Conservation (phyloP, 2,888 invertebrate species). For the Automeris io region DNA sequence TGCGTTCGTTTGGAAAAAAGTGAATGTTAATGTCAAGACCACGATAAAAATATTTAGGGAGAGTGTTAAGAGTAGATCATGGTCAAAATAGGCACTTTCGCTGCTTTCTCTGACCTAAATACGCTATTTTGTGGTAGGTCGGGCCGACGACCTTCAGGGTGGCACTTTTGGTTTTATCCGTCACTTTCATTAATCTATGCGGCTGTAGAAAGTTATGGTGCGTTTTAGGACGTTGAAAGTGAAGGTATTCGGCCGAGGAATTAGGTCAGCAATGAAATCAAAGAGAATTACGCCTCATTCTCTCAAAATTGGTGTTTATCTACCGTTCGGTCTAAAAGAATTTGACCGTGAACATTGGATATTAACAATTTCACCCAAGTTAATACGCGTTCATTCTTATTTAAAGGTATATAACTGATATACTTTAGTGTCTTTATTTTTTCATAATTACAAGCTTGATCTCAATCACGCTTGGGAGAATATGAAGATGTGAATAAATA, state of each 20-base stretch:
- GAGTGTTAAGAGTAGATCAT: slow-evolving; percentile 61
- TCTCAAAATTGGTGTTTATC: not conserved
- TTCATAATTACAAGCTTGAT: no score
- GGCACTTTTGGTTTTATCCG: slow-evolving; percentile 63
- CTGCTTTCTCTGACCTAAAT: slow-evolving; percentile 67
- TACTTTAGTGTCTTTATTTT: no score
- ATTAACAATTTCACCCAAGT: no score
- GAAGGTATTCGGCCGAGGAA: slow-evolving; percentile 18
- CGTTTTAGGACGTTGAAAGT: slow-evolving; percentile 39
- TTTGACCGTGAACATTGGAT: no score
- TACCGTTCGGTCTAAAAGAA: not conserved
- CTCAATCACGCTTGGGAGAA: no score
- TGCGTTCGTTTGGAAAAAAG: slow-evolving; percentile 26
- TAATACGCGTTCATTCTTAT: no score
- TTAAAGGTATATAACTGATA: no score
- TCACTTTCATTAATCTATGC: slow-evolving; percentile 59
- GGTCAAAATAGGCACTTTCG: slow-evolving; percentile 62
- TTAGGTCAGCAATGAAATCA: slow-evolving; percentile 20
- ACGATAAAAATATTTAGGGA: slow-evolving; percentile 50
- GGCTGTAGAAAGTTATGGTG: slow-evolving; percentile 51
- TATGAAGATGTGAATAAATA: no score
- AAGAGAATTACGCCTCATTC: not conserved
- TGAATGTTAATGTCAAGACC: slow-evolving; percentile 47
- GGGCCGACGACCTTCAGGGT: slow-evolving; percentile 57
- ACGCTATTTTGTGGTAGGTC: slow-evolving; percentile 54